Evolutionary conservation across 2,888 invertebrate species (phyloP), one percentile per base, ranked within the genome.

Genomic region (Coelogynopora nodosa): DNA sequence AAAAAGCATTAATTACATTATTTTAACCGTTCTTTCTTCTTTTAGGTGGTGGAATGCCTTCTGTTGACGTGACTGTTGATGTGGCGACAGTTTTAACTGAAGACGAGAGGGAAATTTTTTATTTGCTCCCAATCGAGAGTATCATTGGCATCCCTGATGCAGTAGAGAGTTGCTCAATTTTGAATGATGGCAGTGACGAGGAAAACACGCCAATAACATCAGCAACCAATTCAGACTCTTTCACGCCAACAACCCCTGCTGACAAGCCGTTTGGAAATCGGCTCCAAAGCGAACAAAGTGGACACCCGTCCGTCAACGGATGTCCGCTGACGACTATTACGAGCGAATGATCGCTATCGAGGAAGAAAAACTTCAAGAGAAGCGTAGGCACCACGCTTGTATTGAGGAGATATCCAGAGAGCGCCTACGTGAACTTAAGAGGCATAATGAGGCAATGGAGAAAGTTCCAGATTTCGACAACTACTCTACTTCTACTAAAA

Each of bases 261-360:
- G 49, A 49, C 5, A 49, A 5, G 5, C 5, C 5, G 5, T 49
- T 18, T 49, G 49, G 18, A 49, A 49, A 5, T 5, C 49, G 80
- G 23, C 80, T 80, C 80, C 29, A 2, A 27, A 23, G 23, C 2
- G 80, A n/a, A 23, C 80, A 27, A 80, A 29, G 23, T 80, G 80
- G 80, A 80, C 80, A 27, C 80, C 80, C n/a, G 23, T 29, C 2
- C 23, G 28, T 5, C 80, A 29, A n/a, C 2, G 80, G 80, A 80
- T 80, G 80, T 80, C n/a, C 10, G 2, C 80, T n/a, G 80, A 80
- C 29, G 80, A 80, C 29, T 80, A 80, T n/a, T 80, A 80, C 80
- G 2, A 2, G 23, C 2, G 28, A 29, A 80, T 80, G 80, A n/a
- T 80, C 10, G 80, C 23, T 5, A n/a, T 80, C 2, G 23, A 80